Evolutionary conservation across 2,797 vertebrate species (phyloP), one percentile per base, ranked within the genome.

Genomic region (Erethizon dorsatum): DNA sequence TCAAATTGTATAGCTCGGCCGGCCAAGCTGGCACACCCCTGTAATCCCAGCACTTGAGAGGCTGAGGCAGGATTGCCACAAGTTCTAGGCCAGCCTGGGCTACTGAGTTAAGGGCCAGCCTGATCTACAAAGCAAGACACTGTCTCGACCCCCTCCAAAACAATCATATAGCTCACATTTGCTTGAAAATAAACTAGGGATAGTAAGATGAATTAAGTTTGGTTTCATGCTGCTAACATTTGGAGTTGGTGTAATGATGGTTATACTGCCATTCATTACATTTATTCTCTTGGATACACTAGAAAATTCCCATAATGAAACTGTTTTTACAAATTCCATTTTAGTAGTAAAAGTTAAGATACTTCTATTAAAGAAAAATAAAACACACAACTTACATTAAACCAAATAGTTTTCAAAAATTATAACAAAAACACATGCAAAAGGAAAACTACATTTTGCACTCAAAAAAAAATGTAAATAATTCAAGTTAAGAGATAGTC

Each of bases 401-500:
- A 79, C 22, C n/a, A 45, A 28, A 71, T 1, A 50, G 37, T 77
- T 95, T 91, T 83, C 69, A 52, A 88, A 94, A 93, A 90, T 61
- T 59, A 1, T 45, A 91, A 95, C 24, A 80, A 92, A 90, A 95
- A 89, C 71, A 69, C 8, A 94, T 20, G 17, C 37, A 56, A 59
- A 47, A 80, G 18, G 1, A 82, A 57, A 77, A 75, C 41, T 65
- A 75, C 12, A 71, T 18, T 96, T 94, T 80, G 52, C 41, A 86
- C 17, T 95, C 41, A n/a, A 87, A 92, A 77, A 90, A 96, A 93
- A 91, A 63, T 20, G 37, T 94, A 26, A 73, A 52, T 22, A 83
- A 57, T 26, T 86, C 94, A 94, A 92, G 45, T 6, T 67, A 93
- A 96, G 97, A 98, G 45, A 98, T 0, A 75, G 83, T 85, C 86